phyloP scores from a whole-genome alignment of 2,888 invertebrate genomes.

The Cheilosia impressa region DNA sequence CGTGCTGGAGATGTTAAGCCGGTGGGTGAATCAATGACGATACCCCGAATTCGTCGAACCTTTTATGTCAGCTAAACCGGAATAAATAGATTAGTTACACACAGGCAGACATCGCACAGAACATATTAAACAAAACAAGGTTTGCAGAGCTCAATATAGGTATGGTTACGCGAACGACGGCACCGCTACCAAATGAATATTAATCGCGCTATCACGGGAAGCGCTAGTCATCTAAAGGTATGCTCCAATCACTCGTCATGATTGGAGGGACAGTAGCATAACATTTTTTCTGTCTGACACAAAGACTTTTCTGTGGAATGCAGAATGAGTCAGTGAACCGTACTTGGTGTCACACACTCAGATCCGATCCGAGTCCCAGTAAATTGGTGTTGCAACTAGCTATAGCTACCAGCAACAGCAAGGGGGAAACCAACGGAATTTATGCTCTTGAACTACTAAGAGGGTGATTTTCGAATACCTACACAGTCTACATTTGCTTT shows the following conservation, averaged over 20 bases:
- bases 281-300: constrained; percentile 21
- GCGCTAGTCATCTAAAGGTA: constrained; percentile 36
- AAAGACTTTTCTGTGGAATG: constrained; percentile 60
- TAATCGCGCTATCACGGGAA: constrained; percentile 36
- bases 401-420: neutral
- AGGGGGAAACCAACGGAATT: constrained; percentile 11
- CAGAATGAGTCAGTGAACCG: constrained; percentile 59
- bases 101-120: neutral
- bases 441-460: constrained; percentile 3
- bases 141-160: constrained; percentile 11
- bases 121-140: neutral
- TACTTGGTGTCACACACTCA: constrained; percentile 21
- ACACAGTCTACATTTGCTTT: neutral
- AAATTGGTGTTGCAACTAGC: constrained; percentile 16
- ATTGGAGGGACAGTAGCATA: constrained; percentile 22
- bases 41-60: neutral
- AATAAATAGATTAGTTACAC: constrained; percentile 14
- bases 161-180: constrained; percentile 3
- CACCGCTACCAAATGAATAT: constrained; percentile 23
- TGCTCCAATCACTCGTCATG: neutral
- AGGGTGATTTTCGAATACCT: constrained; percentile 5
- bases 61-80: neutral
- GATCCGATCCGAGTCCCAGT: constrained; percentile 21
- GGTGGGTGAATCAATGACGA: constrained; percentile 32
- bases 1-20: constrained; percentile 1